Conservation (phyloP, 2,888 invertebrate genomes). For the Bombylius major region DNA sequence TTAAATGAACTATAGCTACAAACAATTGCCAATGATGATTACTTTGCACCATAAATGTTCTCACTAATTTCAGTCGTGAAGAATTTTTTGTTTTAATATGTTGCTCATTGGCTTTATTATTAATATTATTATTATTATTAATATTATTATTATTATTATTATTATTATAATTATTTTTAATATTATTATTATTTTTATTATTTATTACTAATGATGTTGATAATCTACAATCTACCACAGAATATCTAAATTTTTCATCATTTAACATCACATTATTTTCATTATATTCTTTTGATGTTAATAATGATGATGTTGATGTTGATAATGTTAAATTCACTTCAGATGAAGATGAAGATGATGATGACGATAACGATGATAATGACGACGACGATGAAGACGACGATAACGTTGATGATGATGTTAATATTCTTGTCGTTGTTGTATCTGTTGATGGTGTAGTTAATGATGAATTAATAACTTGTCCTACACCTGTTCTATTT, state of each 20-base stretch:
- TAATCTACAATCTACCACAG: not conserved
- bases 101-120: not conserved
- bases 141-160: not conserved
- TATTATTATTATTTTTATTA: not conserved
- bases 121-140: not conserved
- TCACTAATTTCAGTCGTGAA: not conserved
- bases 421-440: no score
- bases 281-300: not conserved
- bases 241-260: not conserved
- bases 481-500: not conserved
- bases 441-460: not conserved
- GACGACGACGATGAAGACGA: no score
- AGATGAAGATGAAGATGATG: not conserved
- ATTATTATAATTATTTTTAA: not conserved
- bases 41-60: not conserved
- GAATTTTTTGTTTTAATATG: not conserved
- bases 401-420: no score
- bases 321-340: not conserved
- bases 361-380: no score
- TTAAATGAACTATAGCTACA: slow-evolving; percentile 12
- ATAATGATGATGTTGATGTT: not conserved
- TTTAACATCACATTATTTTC: no score
- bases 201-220: not conserved
- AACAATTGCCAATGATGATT: slow-evolving; percentile 10
- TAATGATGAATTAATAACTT: not conserved